Evolutionary conservation across 1,140 invertebrate species (phyloP).

Genomic region (Drosophila subpulchrella): DNA sequence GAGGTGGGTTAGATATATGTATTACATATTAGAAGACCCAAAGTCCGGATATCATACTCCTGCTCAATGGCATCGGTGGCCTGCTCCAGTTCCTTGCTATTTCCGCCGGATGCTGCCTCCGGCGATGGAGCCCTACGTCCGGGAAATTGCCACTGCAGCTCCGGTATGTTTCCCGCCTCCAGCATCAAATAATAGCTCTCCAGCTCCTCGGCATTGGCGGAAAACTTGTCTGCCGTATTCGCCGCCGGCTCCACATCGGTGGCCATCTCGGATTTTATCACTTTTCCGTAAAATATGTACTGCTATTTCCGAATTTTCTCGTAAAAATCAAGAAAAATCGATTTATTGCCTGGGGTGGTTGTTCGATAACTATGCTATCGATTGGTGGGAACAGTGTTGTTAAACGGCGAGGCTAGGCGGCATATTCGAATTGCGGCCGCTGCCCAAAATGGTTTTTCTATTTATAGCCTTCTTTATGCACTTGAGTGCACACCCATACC

Average conservation of each 20-base stretch:
- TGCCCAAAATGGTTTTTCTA: conserved; percentile 4
- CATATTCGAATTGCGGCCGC: neutral
- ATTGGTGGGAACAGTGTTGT: neutral
- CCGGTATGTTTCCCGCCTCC: conserved; percentile 84
- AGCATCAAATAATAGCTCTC: conserved; percentile 80
- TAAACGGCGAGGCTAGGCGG: neutral
- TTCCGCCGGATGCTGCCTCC: conserved; percentile 48
- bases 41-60: conserved; percentile 42
- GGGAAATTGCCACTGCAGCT: conserved; percentile 87
- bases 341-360: neutral
- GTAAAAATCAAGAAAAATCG: conserved; percentile 4
- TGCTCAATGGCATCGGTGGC: conserved; percentile 55
- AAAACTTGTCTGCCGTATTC: conserved; percentile 59
- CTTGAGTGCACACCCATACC: conserved; percentile 15
- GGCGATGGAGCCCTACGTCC: conserved; percentile 86
- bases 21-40: too few species aligned
- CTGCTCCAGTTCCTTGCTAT: conserved; percentile 61
- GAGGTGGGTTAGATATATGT: too few species aligned
- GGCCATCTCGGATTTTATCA: conserved; percentile 37
- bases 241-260: conserved; percentile 60
- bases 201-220: conserved; percentile 85
- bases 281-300: neutral
- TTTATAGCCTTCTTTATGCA: conserved; percentile 20
- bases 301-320: neutral
- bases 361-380: neutral